Evolutionary conservation across 2,888 invertebrate species (phyloP).

Genomic region (Anodontia alba): DNA sequence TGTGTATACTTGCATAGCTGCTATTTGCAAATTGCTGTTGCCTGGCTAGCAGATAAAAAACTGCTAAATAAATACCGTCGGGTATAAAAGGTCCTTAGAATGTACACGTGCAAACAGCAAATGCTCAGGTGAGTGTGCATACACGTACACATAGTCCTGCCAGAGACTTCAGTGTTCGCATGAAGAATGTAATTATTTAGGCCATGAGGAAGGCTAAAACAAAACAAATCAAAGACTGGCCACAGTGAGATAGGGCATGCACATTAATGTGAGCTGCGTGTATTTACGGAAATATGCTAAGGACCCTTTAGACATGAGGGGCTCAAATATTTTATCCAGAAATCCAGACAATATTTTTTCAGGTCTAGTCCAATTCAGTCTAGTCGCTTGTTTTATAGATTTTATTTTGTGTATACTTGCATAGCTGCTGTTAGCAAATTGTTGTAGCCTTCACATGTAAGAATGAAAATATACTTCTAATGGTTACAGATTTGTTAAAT

Average conservation of each 20-base stretch:
- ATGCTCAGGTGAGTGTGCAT: not conserved
- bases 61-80: too few species aligned
- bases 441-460: not conserved
- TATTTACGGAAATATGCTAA: not conserved
- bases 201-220: not conserved
- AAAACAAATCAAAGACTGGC: too few species aligned
- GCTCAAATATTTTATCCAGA: constrained; percentile 7
- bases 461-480: not conserved
- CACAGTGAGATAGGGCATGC: not conserved
- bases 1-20: not conserved
- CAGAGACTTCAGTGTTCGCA: not conserved
- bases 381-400: not conserved
- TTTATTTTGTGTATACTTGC: not conserved
- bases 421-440: not conserved
- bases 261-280: not conserved
- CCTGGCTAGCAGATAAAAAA: too few species aligned
- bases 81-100: too few species aligned
- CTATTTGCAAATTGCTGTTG: not conserved
- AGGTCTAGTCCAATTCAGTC: not conserved
- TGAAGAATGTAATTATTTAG: not conserved
- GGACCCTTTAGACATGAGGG: not conserved
- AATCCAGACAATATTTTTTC: constrained; percentile 5
- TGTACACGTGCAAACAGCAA: too few species aligned
- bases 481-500: constrained; percentile 2
- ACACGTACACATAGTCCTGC: not conserved